These are phyloP conservation scores for Myiozetetes cayanensis DNA, from an alignment of 2,113 vertebrate species.

Conservation along the genomic window DNA sequence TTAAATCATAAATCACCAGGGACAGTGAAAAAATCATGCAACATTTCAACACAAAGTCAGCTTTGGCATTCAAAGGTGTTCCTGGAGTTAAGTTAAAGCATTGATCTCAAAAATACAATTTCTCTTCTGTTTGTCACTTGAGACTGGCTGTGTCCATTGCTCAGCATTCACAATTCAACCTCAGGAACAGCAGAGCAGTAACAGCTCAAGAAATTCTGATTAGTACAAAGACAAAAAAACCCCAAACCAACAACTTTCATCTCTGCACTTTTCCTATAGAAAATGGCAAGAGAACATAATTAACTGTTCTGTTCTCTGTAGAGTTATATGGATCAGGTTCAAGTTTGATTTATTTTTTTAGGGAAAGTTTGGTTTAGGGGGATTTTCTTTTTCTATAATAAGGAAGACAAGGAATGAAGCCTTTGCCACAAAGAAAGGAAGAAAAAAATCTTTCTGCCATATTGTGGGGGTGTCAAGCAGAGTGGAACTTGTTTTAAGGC, in stretches of 20 bases:
- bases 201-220: not conserved
- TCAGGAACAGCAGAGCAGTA: not conserved
- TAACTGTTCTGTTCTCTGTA: not conserved
- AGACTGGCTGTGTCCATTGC: not conserved
- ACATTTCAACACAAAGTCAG: not conserved
- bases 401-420: not conserved
- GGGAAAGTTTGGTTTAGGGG: not conserved
- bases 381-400: not conserved
- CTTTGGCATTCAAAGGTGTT: not conserved
- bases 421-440: not conserved
- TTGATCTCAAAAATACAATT: not conserved
- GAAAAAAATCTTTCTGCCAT: not conserved
- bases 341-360: not conserved
- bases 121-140: not conserved
- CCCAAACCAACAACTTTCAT: not conserved
- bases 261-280: not conserved
- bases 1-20: not conserved
- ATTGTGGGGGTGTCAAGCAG: not conserved
- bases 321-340: not conserved
- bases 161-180: not conserved
- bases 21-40: not conserved
- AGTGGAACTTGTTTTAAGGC: not conserved
- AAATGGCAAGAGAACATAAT: not conserved
- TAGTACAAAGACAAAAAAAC: not conserved
- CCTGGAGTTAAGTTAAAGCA: not conserved